These are phyloP conservation scores for Drosophila tanythrix DNA, from an alignment of 2,888 invertebrate species.

Conservation along the genomic window DNA sequence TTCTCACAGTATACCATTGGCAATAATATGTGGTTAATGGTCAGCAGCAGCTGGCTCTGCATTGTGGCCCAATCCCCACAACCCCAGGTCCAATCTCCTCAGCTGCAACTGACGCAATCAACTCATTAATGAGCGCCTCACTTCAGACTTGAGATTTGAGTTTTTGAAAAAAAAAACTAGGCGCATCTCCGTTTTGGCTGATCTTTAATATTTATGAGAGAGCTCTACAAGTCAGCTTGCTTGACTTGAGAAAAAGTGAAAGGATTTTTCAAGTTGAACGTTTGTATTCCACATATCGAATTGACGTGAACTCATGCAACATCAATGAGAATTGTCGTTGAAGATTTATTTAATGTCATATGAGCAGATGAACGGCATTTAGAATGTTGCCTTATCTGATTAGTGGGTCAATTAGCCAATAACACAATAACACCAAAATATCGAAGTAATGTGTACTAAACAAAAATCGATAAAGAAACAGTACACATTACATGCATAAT, in stretches of 20 bases:
- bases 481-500: no score
- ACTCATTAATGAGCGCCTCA: conserved; percentile 61
- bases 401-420: conserved; percentile 9
- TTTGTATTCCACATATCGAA: conserved; percentile 6
- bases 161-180: conserved; percentile 19
- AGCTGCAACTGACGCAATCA: conserved; percentile 60
- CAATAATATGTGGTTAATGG: conserved; percentile 54
- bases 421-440: neutral
- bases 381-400: conserved; percentile 37
- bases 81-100: conserved; percentile 7
- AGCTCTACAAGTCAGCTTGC: conserved; percentile 45
- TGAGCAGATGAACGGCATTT: conserved; percentile 12
- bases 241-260: conserved; percentile 67
- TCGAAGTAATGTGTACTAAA: neutral
- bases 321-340: conserved; percentile 45
- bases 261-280: conserved; percentile 63
- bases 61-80: conserved; percentile 24
- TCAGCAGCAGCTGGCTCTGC: conserved; percentile 35
- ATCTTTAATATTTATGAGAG: conserved; percentile 42
- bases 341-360: conserved; percentile 16
- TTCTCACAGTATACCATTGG: conserved; percentile 16
- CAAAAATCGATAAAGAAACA: neutral
- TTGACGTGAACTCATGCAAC: conserved; percentile 18
- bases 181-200: conserved; percentile 24
- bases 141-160: conserved; percentile 21